Conservation (phyloP, 2,113 vertebrate species). For the Bothrops jararaca region DNA sequence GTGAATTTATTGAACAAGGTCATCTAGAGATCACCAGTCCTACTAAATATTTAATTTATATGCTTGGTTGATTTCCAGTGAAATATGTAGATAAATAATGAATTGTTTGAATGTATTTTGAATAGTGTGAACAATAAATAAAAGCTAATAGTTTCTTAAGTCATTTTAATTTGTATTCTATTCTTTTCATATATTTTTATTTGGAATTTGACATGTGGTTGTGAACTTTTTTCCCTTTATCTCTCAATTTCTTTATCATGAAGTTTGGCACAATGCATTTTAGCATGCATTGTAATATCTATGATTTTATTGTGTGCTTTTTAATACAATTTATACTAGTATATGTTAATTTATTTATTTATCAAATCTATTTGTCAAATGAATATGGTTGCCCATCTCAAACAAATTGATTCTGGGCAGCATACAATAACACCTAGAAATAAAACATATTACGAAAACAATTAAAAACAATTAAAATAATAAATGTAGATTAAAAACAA, state of each 20-base stretch:
- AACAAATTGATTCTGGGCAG: neutral
- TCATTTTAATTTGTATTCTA: neutral
- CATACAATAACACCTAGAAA: neutral
- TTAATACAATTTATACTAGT: neutral
- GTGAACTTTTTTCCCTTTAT: neutral
- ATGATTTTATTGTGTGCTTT: neutral
- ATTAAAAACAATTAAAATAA: neutral
- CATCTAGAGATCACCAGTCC: neutral
- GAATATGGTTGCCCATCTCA: neutral
- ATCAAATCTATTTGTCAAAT: neutral
- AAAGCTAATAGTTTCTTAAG: neutral
- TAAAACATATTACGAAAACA: neutral
- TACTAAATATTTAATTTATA: constrained; percentile 39
- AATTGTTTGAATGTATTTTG: constrained; percentile 48
- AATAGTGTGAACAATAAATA: neutral
- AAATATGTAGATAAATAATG: constrained; percentile 26
- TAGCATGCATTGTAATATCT: neutral
- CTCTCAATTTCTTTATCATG: neutral
- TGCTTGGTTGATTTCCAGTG: constrained; percentile 49
- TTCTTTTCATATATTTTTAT: neutral
- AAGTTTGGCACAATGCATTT: neutral
- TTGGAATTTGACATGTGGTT: neutral
- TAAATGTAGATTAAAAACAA: neutral
- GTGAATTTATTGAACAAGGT: neutral
- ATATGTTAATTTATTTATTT: neutral